Evolutionary conservation across 2,113 vertebrate genomes (phyloP).

Genomic region (Heterotis niloticus): DNA sequence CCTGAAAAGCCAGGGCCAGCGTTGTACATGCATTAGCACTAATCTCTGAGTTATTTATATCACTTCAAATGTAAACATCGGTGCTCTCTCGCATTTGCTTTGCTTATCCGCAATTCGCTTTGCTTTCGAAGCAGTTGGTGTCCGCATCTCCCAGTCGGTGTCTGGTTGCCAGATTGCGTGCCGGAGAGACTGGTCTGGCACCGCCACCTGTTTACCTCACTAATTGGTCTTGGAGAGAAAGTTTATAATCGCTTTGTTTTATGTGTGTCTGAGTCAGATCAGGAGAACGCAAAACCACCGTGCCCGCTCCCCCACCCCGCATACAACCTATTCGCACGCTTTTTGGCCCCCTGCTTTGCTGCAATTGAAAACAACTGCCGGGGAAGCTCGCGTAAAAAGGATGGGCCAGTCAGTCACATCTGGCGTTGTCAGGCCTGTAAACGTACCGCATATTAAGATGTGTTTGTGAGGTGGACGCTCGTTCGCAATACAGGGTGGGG

Average conservation of each 20-base stretch:
- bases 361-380: slow-evolving; percentile 59
- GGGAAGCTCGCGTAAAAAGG: slow-evolving; percentile 32
- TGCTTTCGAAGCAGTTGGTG: slow-evolving; percentile 46
- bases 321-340: slow-evolving; percentile 14
- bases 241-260: slow-evolving; percentile 66
- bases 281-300: slow-evolving; percentile 19
- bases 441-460: too few relatives aligned
- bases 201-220: slow-evolving; percentile 45
- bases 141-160: slow-evolving; percentile 26
- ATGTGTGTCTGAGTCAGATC: slow-evolving; percentile 62
- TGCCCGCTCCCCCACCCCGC: not conserved
- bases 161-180: slow-evolving; percentile 58
- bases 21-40: not conserved
- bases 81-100: not conserved
- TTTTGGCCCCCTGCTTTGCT: slow-evolving; percentile 28
- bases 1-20: too few relatives aligned
- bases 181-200: slow-evolving; percentile 49
- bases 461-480: too few relatives aligned
- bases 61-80: slow-evolving; percentile 30
- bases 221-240: slow-evolving; percentile 49
- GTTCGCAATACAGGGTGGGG: too few relatives aligned
- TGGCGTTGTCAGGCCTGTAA: too few relatives aligned
- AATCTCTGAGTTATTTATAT: slow-evolving; percentile 29
- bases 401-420: too few relatives aligned
- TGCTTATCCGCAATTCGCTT: slow-evolving; percentile 48